Percentiles rank a stretch among this genome's conserved stretches.
Conservation (phyloP, 2,113 vertebrate species). For the Ariopsis seemanni region DNA sequence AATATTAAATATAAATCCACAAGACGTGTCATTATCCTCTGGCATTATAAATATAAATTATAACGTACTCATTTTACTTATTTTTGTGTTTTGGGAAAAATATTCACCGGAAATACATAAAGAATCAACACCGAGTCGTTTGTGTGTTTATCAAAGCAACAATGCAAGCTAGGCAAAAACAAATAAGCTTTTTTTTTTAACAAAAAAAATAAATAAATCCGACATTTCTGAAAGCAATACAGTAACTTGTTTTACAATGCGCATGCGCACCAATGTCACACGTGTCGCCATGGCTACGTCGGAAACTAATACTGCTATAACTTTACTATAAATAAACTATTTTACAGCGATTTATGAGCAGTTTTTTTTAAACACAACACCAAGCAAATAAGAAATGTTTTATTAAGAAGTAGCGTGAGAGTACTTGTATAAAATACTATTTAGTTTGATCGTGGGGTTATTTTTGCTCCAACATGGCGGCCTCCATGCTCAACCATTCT, state of each 20-base stretch:
- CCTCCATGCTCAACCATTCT: slow-evolving; percentile 77
- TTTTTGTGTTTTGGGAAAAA: background rate
- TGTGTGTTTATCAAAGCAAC: background rate
- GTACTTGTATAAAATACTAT: background rate
- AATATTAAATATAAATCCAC: background rate
- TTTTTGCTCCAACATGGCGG: slow-evolving; percentile 72
- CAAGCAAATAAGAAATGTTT: no score
- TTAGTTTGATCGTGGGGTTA: background rate
- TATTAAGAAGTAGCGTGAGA: background rate
- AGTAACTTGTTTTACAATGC: background rate
- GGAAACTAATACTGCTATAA: background rate
- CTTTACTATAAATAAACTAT: background rate
- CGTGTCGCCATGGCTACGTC: slow-evolving; percentile 12
- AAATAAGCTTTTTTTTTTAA: background rate
- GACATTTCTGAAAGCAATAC: background rate
- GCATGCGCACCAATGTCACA: background rate
- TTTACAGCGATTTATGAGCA: background rate
- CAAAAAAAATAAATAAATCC: background rate
- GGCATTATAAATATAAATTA: background rate
- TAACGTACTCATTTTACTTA: background rate
- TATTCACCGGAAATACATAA: background rate
- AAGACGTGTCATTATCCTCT: background rate
- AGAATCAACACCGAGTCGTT: background rate
- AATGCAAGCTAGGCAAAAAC: background rate
- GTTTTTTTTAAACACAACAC: background rate